Conservation (phyloP, 2,113 vertebrate genomes). For the Callorhinus ursinus region DNA sequence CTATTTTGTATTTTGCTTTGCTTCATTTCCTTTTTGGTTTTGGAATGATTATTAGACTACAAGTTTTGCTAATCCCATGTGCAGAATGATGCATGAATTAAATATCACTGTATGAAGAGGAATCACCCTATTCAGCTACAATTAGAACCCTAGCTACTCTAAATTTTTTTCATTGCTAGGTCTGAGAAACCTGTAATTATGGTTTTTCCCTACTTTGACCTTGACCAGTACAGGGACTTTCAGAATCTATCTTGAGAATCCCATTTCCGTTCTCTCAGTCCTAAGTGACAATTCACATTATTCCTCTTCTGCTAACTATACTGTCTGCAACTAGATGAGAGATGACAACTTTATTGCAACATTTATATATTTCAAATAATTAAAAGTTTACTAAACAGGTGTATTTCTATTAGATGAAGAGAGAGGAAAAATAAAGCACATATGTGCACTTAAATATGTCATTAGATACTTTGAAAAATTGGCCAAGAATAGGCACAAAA, state of each 20-base stretch:
- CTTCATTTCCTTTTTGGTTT: conserved; percentile 18
- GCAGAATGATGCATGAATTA: conserved; percentile 43
- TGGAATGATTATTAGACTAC: background rate
- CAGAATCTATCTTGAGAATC: background rate
- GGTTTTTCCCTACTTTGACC: background rate
- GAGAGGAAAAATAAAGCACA: background rate
- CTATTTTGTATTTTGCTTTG: background rate
- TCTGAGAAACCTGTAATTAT: background rate
- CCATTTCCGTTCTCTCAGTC: background rate
- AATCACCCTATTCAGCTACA: background rate
- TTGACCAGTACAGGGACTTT: background rate
- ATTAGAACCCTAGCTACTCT: background rate
- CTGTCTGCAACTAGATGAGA: background rate
- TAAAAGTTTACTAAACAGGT: background rate
- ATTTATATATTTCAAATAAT: background rate
- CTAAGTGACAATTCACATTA: background rate
- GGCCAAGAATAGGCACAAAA: background rate
- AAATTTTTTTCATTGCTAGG: background rate
- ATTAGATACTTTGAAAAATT: background rate
- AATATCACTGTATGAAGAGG: background rate
- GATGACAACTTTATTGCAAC: conserved; percentile 16
- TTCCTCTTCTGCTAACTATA: conserved; percentile 15
- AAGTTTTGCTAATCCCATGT: background rate
- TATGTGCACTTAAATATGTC: background rate
- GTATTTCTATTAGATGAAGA: background rate